These are phyloP conservation scores for Leptocoma aspasia DNA, from an alignment of 2,113 vertebrate genomes.

Conservation along the genomic window DNA sequence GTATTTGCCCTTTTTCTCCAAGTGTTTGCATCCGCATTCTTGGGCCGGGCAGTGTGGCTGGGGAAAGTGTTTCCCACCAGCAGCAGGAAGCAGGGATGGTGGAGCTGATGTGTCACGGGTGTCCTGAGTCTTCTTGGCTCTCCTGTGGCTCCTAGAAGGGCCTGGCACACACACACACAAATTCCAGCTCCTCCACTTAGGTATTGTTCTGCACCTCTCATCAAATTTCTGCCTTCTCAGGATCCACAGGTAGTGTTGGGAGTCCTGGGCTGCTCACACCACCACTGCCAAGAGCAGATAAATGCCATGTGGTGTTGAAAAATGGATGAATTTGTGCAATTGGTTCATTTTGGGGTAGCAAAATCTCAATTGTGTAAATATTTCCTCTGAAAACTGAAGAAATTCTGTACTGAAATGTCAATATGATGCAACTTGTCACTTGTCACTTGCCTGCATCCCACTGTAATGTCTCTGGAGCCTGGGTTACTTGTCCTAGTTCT, in stretches of 20 bases:
- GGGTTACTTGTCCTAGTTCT: not conserved
- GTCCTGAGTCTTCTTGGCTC: not conserved
- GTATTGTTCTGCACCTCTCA: not conserved
- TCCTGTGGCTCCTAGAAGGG: not conserved
- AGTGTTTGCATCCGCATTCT: not conserved
- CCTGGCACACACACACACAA: not conserved
- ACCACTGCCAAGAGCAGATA: not conserved
- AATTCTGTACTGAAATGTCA: not conserved
- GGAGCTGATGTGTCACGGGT: not conserved
- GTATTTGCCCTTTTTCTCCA: not conserved
- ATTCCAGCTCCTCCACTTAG: not conserved
- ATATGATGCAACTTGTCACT: not conserved
- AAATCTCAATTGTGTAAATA: not conserved
- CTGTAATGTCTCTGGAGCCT: not conserved
- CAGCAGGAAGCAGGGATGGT: not conserved
- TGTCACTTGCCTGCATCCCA: not conserved
- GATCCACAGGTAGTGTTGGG: not conserved
- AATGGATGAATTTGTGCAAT: not conserved
- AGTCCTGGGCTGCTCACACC: not conserved
- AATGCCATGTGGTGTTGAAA: not conserved
- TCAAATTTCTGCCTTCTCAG: not conserved
- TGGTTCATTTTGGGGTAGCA: fast-evolving
- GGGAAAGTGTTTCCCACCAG: not conserved
- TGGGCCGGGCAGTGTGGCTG: fast-evolving
- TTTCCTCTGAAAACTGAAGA: not conserved